phyloP scores from a whole-genome alignment of 2,113 vertebrate species.

The Daboia siamensis region DNA sequence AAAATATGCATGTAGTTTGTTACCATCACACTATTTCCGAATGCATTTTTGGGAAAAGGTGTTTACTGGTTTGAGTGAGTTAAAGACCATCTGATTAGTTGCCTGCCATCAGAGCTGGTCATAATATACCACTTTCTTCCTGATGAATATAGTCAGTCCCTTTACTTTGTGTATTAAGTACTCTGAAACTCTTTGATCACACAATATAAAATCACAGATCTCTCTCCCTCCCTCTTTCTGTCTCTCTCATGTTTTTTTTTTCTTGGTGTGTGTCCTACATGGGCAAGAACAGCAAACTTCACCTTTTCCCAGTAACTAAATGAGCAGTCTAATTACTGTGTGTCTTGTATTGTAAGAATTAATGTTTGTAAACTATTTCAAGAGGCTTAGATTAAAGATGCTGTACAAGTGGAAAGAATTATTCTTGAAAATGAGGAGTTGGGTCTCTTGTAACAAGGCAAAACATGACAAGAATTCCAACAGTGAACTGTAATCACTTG shows the following conservation, averaged over 20 bases:
- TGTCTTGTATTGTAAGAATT: constrained; percentile 27
- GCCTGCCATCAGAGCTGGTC: neutral
- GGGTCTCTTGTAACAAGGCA: constrained; percentile 24
- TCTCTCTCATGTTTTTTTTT: neutral
- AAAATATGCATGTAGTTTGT: neutral
- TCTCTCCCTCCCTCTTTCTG: neutral
- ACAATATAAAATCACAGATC: neutral
- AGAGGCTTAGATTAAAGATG: constrained; percentile 37
- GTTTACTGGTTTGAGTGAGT: neutral
- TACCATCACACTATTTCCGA: neutral
- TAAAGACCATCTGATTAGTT: neutral
- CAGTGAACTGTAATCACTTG: constrained; percentile 33
- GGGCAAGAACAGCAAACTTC: neutral
- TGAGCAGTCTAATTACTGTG: constrained; percentile 18
- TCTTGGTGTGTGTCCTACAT: neutral
- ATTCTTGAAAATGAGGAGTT: constrained; percentile 23
- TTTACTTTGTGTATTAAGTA: neutral
- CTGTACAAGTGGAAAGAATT: constrained; percentile 31
- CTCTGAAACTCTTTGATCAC: neutral
- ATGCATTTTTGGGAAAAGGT: neutral
- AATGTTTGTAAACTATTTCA: constrained; percentile 38
- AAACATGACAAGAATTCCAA: constrained; percentile 32
- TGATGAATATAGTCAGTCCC: neutral
- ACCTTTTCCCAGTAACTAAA: neutral
- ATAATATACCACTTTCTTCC: neutral